These are phyloP conservation scores for Nebria brevicollis DNA, from an alignment of 2,888 invertebrate species.

Conservation along the genomic window DNA sequence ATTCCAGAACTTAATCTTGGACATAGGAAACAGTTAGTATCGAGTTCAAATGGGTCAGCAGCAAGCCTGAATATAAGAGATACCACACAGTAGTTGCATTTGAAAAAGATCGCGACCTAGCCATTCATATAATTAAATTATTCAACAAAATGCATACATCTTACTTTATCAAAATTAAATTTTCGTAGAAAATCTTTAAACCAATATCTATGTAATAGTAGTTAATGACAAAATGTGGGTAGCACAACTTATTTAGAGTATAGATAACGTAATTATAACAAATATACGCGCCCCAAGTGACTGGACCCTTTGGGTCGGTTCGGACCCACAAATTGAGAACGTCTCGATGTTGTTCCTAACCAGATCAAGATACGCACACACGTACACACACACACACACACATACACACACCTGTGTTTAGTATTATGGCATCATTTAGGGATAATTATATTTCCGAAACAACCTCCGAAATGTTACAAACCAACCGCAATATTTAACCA, in stretches of 20 bases:
- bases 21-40: conserved; percentile 21
- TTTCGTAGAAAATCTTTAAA: too few relatives aligned
- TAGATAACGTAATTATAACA: not conserved
- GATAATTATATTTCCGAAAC: conserved; percentile 32
- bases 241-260: not conserved
- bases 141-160: too few relatives aligned
- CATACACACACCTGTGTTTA: conserved; percentile 20
- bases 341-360: not conserved
- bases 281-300: conserved; percentile 18
- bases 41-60: not conserved
- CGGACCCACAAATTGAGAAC: conserved; percentile 16
- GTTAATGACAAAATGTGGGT: not conserved
- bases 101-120: too few relatives aligned
- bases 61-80: not conserved
- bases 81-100: too few relatives aligned
- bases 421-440: conserved; percentile 38
- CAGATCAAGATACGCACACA: not conserved
- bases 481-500: not conserved
- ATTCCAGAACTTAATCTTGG: not conserved
- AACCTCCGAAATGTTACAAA: not conserved
- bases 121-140: too few relatives aligned
- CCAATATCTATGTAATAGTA: not conserved
- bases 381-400: not conserved
- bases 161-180: too few relatives aligned
- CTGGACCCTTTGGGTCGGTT: not conserved